Evolutionary conservation across 2,113 vertebrate species (phyloP), one percentile per base, ranked within the genome.

Genomic region (Eurypyga helias): DNA sequence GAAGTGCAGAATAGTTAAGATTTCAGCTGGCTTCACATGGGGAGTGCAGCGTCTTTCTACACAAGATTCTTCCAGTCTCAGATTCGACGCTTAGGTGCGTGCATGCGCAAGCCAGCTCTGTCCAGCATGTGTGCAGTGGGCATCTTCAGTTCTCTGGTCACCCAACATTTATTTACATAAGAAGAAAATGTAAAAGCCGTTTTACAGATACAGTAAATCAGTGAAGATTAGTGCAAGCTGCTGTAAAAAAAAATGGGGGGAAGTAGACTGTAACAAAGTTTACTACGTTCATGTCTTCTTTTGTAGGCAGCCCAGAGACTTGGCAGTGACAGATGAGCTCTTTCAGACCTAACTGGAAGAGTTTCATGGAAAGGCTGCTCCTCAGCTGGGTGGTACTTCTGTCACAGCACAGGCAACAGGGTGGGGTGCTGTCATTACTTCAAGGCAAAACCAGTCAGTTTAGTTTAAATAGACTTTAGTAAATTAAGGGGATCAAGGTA

Each of bases 21-120:
- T 29, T 78, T 73, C 73, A 67, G 51, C 46, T 71, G 66, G 25
- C 57, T 90, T 71, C 78, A 20, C 17, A 3, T 33, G 13, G 45
- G 31, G 43, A 65, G 25, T 13, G 28, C 75, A 76, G 31, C 1
- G 0, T 46, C n/a, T 48, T 65, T 70, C 11, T 12, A 43, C 91
- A 75, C 10, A 72, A 36, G 21, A 26, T 43, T 65, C 36, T 73
- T 16, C 2, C 1, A 65, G 34, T 49, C 45, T 87, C 29, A 69
- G 9, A 26, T 62, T 51, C 51, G 41, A 78, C 58, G 23, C 14
- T 26, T 34, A 7, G 0, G 0, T 51, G 49, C 13, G 7, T n/a
- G 33, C 12, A 17, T 10, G 11, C 33, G 64, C 19, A 49, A 72
- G 45, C n/a, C 72, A 54, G 51, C 26, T 60, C 77, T 83, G 52